Percentiles rank a stretch among this genome's conserved stretches.
Conservation (phyloP, 2,888 invertebrate genomes). For the Melinopterus prodromus region DNA sequence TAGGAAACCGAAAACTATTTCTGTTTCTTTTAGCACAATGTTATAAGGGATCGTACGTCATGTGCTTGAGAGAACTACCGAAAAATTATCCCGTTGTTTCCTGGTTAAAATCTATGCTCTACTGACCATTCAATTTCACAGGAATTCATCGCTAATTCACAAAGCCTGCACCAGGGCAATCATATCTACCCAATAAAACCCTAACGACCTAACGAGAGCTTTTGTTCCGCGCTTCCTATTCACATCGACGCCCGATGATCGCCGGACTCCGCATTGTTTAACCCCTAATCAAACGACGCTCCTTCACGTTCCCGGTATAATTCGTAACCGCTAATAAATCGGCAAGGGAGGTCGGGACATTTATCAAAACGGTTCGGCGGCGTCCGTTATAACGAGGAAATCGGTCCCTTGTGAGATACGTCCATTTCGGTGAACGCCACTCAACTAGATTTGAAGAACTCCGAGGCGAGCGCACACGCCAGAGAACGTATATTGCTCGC, state of each 20-base stretch:
- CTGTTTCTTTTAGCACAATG: no score
- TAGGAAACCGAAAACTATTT: no score
- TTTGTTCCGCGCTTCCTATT: neutral
- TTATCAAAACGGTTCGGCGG: neutral
- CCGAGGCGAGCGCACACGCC: neutral
- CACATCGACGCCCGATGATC: neutral
- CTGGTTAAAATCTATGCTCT: no score
- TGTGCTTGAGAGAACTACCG: no score
- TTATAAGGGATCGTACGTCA: no score
- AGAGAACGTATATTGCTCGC: neutral
- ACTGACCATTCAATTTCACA: no score
- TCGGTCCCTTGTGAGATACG: neutral
- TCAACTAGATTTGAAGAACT: neutral
- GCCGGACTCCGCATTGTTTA: neutral
- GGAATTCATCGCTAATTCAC: no score
- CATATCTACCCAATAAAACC: neutral
- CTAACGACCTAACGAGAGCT: neutral
- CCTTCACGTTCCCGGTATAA: neutral
- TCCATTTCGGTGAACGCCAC: neutral
- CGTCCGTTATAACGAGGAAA: neutral
- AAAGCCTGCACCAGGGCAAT: neutral
- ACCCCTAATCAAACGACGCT: neutral
- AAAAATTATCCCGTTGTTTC: no score
- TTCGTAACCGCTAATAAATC: neutral
- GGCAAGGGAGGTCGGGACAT: neutral